Evolutionary conservation across 2,888 invertebrate genomes (phyloP).

Genomic region (Leptothorax acervorum): DNA sequence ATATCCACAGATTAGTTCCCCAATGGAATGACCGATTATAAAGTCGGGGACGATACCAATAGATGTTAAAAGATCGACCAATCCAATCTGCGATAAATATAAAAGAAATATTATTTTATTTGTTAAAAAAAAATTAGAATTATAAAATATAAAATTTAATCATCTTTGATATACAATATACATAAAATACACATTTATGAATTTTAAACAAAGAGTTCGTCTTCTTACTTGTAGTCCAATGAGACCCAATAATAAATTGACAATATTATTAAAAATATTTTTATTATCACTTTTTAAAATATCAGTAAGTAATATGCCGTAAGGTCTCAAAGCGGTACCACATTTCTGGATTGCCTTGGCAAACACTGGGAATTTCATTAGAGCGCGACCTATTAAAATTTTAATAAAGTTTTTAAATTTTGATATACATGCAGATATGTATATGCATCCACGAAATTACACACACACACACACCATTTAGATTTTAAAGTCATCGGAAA

Average conservation of each 20-base stretch:
- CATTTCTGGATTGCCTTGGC: conserved; percentile 88
- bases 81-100: conserved; percentile 86
- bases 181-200: not conserved
- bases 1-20: conserved; percentile 90
- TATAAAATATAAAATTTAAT: not conserved
- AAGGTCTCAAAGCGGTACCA: conserved; percentile 87
- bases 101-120: not conserved
- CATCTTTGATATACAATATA: no score
- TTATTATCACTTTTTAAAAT: conserved; percentile 88
- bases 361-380: conserved; percentile 90
- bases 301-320: conserved; percentile 88
- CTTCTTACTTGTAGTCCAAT: conserved; percentile 87
- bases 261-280: conserved; percentile 88
- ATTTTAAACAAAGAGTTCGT: not conserved
- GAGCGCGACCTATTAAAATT: conserved; percentile 87
- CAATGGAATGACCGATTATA: not conserved
- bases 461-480: not conserved
- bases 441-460: no score
- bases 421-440: no score
- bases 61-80: conserved; percentile 78
- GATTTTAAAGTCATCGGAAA: no score
- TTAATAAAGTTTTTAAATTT: not conserved
- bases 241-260: conserved; percentile 91
- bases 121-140: not conserved
- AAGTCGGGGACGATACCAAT: not conserved